Evolutionary conservation across 2,888 invertebrate genomes (phyloP).

Genomic region (Biston stratarius): DNA sequence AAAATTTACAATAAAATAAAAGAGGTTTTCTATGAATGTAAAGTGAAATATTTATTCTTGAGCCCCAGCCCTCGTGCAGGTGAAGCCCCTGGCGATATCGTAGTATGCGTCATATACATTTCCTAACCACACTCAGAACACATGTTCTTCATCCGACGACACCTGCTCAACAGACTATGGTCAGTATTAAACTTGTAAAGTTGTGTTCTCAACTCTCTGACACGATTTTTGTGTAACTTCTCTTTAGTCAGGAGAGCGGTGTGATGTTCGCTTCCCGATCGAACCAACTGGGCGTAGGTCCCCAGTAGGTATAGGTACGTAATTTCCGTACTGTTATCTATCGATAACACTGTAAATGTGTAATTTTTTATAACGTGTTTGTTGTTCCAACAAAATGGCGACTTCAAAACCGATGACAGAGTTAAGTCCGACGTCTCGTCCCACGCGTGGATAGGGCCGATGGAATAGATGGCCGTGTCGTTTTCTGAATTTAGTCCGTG

Average conservation of each 20-base stretch:
- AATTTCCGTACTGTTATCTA: neutral
- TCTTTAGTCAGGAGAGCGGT: conserved; percentile 1
- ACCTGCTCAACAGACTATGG: neutral
- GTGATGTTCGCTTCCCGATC: neutral
- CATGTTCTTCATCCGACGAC: conserved; percentile 1
- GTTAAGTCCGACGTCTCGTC: neutral
- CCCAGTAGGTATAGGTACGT: neutral
- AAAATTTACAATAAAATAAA: too few relatives aligned
- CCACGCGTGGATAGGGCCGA: neutral
- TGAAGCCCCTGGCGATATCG: too few relatives aligned
- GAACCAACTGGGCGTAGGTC: neutral
- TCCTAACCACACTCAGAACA: neutral
- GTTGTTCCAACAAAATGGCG: conserved; percentile 1
- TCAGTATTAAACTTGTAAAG: neutral
- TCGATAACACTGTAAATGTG: neutral
- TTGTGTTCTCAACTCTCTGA: neutral
- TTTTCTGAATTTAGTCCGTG: neutral
- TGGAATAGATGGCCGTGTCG: neutral
- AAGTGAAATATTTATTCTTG: too few relatives aligned
- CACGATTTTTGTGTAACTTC: neutral
- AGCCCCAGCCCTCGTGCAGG: too few relatives aligned
- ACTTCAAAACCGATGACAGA: neutral
- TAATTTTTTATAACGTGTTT: neutral
- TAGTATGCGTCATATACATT: too few relatives aligned
- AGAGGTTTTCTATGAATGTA: too few relatives aligned